Evolutionary conservation across 2,888 invertebrate species (phyloP), one percentile per base, ranked within the genome.

Genomic region (Pseudococcus longispinus): DNA sequence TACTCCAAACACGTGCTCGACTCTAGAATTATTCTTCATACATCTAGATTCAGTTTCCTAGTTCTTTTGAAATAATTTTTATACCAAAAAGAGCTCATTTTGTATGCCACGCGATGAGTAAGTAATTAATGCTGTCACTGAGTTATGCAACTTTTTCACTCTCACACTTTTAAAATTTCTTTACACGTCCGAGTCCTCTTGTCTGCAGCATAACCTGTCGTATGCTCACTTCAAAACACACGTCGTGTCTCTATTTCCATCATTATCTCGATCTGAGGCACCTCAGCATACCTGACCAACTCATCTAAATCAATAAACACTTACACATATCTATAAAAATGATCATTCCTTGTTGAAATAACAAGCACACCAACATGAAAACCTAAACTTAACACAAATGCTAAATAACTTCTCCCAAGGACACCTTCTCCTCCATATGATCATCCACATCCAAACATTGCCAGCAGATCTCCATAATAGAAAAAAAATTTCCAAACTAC

Each of bases 401-500:
- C 60, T 23, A 60, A 60, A 60, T 60, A 60, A 60, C 23, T 60
- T 23, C 60, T 23, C 60, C 60, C 60, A 60, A 60, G 60, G 60
- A 23, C 60, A 23, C 23, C 60, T 60, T 60, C 60, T 60, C 60
- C 60, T 60, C 60, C n/a, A 15, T 6, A 20, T n/a, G 4, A 60
- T 60, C 8, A 6, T 1, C 20, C 11, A 23, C 23, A 8, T n/a
- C 55, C 55, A 55, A 55, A 55, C 55, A 55, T 55, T 55, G 55
- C 55, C 55, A n/a, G 13, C 5, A 23, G 60, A 60, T 60, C 60
- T 11, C 23, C 60, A 60, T 60, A 60, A 60, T 60, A 60, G 60
- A 60, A 60, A 60, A 60, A 60, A 60, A 60, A 60, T 60, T 60
- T 60, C 51, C 51, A 51, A 51, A 51, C 51, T 51, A 51, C 51